phyloP scores from a whole-genome alignment of 2,113 vertebrate species.

The Melanostigma gelatinosum region DNA sequence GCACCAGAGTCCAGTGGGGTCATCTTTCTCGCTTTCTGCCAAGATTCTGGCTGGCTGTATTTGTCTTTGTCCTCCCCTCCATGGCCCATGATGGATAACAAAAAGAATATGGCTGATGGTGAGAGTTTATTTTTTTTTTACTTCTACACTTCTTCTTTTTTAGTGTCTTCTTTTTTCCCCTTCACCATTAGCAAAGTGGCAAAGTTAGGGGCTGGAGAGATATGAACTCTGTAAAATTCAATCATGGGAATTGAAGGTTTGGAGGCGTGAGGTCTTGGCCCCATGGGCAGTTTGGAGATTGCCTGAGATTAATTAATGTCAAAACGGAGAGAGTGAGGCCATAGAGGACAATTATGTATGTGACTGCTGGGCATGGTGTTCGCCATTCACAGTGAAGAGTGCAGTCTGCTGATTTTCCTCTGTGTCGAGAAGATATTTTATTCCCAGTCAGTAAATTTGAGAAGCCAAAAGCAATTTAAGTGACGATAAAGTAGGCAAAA shows the following conservation, averaged over 20 bases:
- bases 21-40: constrained; percentile 71
- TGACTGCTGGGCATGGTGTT: constrained; percentile 56
- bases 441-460: constrained; percentile 63
- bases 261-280: constrained; percentile 66
- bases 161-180: constrained; percentile 32
- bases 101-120: constrained; percentile 73
- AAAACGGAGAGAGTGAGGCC: constrained; percentile 60
- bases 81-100: constrained; percentile 74
- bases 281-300: constrained; percentile 68
- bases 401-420: constrained; percentile 48
- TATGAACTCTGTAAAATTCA: constrained; percentile 73
- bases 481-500: constrained; percentile 60
- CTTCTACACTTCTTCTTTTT: constrained; percentile 34
- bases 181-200: constrained; percentile 63
- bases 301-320: constrained; percentile 77
- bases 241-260: constrained; percentile 69
- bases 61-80: constrained; percentile 80
- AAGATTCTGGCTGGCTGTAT: constrained; percentile 63
- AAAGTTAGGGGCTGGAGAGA: constrained; percentile 66
- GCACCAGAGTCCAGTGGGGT: constrained; percentile 60
- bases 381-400: constrained; percentile 37
- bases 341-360: constrained; percentile 67
- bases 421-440: constrained; percentile 56
- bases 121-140: constrained; percentile 47
- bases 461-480: constrained; percentile 69